Evolutionary conservation across 2,797 vertebrate species (phyloP).

Genomic region (Phaenicophaeus curvirostris): DNA sequence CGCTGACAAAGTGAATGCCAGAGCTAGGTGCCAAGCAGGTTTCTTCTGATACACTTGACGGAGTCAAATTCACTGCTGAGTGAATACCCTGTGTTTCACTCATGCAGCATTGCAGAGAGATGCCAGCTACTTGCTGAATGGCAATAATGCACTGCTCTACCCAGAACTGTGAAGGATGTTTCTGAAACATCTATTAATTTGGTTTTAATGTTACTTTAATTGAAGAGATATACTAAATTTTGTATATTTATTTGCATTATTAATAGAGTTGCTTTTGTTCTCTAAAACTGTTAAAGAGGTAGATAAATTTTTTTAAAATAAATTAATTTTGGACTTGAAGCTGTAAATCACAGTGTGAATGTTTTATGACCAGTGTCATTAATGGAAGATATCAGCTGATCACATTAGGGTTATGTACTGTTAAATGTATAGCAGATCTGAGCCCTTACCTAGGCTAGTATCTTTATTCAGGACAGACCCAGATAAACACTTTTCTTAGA

Average conservation of each 20-base stretch:
- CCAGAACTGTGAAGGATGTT: neutral
- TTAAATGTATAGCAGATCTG: neutral
- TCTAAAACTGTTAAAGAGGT: neutral
- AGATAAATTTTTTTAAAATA: neutral
- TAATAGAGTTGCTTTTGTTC: neutral
- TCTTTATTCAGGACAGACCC: neutral
- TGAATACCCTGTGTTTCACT: neutral
- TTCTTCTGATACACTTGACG: neutral
- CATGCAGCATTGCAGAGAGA: neutral
- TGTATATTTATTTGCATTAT: neutral
- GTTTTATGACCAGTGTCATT: neutral
- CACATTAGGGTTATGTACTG: neutral
- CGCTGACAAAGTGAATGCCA: neutral
- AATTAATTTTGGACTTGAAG: conserved; percentile 37
- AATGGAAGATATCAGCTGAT: neutral
- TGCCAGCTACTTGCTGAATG: neutral
- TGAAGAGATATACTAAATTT: neutral
- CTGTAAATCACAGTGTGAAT: neutral
- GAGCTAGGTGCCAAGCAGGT: neutral
- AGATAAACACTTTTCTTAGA: neutral
- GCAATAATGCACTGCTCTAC: neutral
- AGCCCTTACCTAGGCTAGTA: neutral
- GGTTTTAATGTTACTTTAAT: neutral
- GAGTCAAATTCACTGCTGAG: neutral
- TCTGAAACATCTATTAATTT: neutral